Percentiles rank a stretch among this genome's conserved stretches.
phyloP scores from a whole-genome alignment of 2,888 invertebrate species.

The Sarcophaga caerulescens region DNA sequence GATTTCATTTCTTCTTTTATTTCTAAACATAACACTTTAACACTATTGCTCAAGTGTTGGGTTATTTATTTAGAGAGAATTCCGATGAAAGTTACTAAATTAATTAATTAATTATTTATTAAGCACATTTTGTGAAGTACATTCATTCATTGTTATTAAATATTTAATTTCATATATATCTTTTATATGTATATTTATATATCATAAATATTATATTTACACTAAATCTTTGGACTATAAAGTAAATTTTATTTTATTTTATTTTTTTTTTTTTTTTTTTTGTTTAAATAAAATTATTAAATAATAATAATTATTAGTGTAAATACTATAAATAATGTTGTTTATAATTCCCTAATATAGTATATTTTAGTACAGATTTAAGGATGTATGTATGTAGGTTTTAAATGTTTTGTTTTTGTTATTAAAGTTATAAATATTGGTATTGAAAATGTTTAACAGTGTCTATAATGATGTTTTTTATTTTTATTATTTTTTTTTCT shows the following conservation, averaged over 20 bases:
- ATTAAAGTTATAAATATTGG: neutral
- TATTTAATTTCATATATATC: neutral
- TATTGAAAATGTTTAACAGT: neutral
- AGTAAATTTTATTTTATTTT: constrained; percentile 41
- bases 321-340: constrained; percentile 15
- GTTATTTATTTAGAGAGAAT: constrained; percentile 18
- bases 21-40: neutral
- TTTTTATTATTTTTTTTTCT: neutral
- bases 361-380: constrained; percentile 33
- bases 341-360: constrained; percentile 59
- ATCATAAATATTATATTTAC: constrained; percentile 37
- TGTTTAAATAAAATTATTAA: constrained; percentile 23
- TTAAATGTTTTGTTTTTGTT: neutral
- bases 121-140: constrained; percentile 66
- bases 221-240: constrained; percentile 43
- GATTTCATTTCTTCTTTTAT: constrained; percentile 11
- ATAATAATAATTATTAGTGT: constrained; percentile 38
- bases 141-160: constrained; percentile 54
- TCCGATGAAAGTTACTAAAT: neutral
- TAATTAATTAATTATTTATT: constrained; percentile 6
- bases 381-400: constrained; percentile 3
- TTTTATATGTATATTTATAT: too few relatives aligned
- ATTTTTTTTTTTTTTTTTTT: too few relatives aligned
- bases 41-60: neutral
- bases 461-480: neutral